Evolutionary conservation across 2,888 invertebrate species (phyloP).

Genomic region (Cepaea hortensis): DNA sequence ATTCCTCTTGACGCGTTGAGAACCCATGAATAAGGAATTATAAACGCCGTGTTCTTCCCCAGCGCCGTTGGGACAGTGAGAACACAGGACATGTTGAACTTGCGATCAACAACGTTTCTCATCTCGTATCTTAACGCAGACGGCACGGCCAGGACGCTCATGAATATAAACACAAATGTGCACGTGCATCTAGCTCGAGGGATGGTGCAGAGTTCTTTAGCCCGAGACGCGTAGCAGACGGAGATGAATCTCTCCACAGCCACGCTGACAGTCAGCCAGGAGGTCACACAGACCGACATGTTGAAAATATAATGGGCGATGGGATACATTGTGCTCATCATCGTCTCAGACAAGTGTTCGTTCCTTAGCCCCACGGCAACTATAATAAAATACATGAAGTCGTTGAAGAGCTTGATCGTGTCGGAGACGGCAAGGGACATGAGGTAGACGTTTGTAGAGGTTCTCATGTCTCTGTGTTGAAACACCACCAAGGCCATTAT

Average conservation of each 20-base stretch:
- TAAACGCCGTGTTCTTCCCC: constrained; percentile 67
- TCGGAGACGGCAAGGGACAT: constrained; percentile 70
- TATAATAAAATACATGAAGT: constrained; percentile 70
- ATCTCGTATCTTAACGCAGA: constrained; percentile 70
- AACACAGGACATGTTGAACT: constrained; percentile 60
- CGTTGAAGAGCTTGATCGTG: constrained; percentile 70
- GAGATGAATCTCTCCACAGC: constrained; percentile 73
- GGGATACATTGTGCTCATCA: constrained; percentile 68
- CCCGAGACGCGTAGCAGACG: constrained; percentile 69
- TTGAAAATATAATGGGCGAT: constrained; percentile 73
- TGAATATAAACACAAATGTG: constrained; percentile 65
- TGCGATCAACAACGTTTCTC: constrained; percentile 56
- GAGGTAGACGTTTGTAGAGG: constrained; percentile 72
- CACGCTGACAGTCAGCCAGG: constrained; percentile 73
- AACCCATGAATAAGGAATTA: constrained; percentile 70
- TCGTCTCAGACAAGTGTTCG: constrained; percentile 55
- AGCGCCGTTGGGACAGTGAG: constrained; percentile 64
- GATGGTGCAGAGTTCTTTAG: constrained; percentile 63
- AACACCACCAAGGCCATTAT: constrained; percentile 68
- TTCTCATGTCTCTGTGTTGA: constrained; percentile 64
- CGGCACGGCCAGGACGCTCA: constrained; percentile 71
- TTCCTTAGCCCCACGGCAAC: constrained; percentile 60
- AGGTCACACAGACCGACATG: constrained; percentile 68
- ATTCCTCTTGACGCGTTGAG: constrained; percentile 72
- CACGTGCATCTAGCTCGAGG: constrained; percentile 64